phyloP scores from a whole-genome alignment of 2,113 vertebrate species.

The Rattus rattus region DNA sequence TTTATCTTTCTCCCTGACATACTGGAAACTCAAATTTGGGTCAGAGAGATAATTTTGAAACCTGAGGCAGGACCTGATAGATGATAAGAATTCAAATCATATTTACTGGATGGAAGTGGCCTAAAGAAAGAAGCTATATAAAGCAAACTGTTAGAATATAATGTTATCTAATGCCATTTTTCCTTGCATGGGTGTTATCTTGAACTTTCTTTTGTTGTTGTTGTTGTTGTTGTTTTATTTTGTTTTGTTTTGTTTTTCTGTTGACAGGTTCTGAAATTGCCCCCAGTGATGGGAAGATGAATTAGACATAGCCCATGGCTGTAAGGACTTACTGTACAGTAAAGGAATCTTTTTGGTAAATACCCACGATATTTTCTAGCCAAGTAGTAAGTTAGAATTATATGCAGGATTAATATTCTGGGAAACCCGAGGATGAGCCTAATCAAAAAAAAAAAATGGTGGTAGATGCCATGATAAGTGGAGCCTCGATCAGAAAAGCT shows the following conservation, averaged over 20 bases:
- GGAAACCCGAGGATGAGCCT: not conserved
- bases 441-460: too few relatives aligned
- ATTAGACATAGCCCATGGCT: not conserved
- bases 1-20: not conserved
- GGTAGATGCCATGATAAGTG: too few relatives aligned
- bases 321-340: not conserved
- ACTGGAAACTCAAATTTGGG: not conserved
- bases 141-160: not conserved
- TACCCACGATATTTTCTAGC: not conserved
- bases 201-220: not conserved
- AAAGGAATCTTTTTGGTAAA: not conserved
- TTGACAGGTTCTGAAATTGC: not conserved
- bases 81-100: not conserved
- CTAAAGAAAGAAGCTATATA: not conserved
- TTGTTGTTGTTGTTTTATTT: too few relatives aligned
- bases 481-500: not conserved
- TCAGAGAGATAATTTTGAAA: not conserved
- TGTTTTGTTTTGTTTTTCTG: not conserved
- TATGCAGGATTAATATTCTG: not conserved
- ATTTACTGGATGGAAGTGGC: not conserved
- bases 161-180: not conserved
- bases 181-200: not conserved
- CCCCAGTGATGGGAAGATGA: not conserved
- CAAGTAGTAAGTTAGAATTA: not conserved
- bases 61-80: not conserved